A percentile compares a stretch with the other conserved stretches of the same genome.
phyloP scores from a whole-genome alignment of 2,797 vertebrate species.

The Centroberyx gerrardi region DNA sequence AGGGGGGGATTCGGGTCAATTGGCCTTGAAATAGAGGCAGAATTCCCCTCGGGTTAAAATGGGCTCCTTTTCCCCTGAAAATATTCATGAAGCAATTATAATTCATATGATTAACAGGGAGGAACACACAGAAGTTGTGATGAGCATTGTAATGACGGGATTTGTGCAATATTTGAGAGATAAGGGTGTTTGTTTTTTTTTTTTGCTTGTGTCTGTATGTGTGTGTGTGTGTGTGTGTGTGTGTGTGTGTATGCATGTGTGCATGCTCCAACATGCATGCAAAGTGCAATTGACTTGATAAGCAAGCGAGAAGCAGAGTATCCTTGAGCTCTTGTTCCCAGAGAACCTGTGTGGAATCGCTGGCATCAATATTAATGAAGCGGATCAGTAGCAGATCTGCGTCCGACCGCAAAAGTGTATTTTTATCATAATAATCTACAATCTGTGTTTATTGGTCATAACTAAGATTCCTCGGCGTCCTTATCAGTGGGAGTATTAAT shows the following conservation, averaged over 20 bases:
- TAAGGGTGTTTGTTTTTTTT: constrained; percentile 46
- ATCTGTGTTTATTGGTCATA: constrained; percentile 43
- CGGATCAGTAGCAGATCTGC: constrained; percentile 31
- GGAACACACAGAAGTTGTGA: constrained; percentile 60
- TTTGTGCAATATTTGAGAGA: constrained; percentile 63
- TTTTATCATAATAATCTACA: constrained; percentile 45
- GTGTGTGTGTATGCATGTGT: constrained; percentile 10
- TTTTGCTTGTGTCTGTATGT: background rate
- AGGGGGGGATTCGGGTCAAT: constrained; percentile 47
- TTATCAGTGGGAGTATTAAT: constrained; percentile 35
- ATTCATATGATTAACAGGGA: constrained; percentile 69
- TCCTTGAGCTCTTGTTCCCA: constrained; percentile 62
- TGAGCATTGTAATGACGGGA: constrained; percentile 70
- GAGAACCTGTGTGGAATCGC: constrained; percentile 43
- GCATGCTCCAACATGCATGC: constrained; percentile 32
- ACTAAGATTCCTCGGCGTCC: constrained; percentile 29
- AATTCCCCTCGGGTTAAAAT: constrained; percentile 52
- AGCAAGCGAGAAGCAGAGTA: constrained; percentile 39
- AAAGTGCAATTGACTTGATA: constrained; percentile 43
- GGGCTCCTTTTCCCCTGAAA: constrained; percentile 44
- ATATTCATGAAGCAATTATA: constrained; percentile 75
- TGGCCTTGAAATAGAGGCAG: constrained; percentile 61
- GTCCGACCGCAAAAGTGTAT: background rate
- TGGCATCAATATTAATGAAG: constrained; percentile 71
- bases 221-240: constrained; percentile 5